These are phyloP conservation scores for Aplysina aerophoba DNA, from an alignment of 37 sponge, comb jelly and placozoan species.

Conservation along the genomic window DNA sequence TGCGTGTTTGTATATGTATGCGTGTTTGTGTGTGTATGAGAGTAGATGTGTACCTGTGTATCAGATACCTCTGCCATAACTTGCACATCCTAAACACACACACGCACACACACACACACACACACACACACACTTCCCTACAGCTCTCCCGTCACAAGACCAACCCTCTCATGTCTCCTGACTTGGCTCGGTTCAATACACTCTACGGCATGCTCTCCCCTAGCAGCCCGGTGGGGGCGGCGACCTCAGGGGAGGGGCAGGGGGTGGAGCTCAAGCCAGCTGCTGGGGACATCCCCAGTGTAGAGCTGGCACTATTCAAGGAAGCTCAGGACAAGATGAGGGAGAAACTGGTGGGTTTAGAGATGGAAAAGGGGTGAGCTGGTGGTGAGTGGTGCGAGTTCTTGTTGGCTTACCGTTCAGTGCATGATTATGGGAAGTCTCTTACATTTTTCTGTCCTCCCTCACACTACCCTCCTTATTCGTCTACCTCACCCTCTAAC, in stretches of 20 bases:
- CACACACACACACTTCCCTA: too few species aligned
- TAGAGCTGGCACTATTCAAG: constrained; percentile 68
- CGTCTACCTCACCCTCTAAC: background rate
- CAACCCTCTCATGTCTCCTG: constrained; percentile 31
- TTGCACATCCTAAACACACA: too few species aligned
- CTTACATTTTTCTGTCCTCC: too few species aligned
- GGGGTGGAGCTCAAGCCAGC: constrained; percentile 52
- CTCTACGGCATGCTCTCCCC: constrained; percentile 56
- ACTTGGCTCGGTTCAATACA: constrained; percentile 22
- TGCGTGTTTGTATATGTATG: too few species aligned
- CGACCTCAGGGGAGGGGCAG: background rate
- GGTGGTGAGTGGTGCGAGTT: too few species aligned
- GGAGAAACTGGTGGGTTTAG: constrained; percentile 53
- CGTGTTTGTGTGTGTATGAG: too few species aligned
- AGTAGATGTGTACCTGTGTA: too few species aligned
- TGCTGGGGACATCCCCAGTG: constrained; percentile 48
- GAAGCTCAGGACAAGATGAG: constrained; percentile 66
- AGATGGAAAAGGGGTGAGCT: too few species aligned
- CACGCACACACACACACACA: too few species aligned
- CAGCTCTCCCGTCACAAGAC: constrained; percentile 7
- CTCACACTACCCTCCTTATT: background rate
- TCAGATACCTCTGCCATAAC: too few species aligned
- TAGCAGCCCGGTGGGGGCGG: constrained; percentile 28
- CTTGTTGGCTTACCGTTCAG: too few species aligned
- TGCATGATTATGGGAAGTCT: too few species aligned